Evolutionary conservation across 2,113 vertebrate species (phyloP).

Genomic region (Charina bottae): DNA sequence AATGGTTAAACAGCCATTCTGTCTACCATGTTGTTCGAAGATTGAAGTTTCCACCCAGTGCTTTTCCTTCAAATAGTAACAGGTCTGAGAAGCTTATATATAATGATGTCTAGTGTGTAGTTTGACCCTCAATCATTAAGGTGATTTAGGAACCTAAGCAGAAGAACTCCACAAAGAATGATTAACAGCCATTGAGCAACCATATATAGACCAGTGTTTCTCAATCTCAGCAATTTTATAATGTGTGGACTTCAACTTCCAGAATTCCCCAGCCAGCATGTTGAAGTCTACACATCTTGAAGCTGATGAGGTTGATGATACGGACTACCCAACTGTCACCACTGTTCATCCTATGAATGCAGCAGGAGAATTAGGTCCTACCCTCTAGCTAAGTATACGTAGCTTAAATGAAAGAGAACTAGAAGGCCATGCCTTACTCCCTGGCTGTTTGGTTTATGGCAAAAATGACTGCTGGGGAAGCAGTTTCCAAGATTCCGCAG

Average conservation of each 20-base stretch:
- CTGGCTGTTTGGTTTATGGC: background rate
- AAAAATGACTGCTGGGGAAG: background rate
- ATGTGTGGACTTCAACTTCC: background rate
- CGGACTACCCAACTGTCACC: background rate
- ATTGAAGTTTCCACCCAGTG: background rate
- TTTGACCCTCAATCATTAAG: constrained; percentile 5
- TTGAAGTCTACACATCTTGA: background rate
- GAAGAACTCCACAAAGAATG: background rate
- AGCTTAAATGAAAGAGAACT: background rate
- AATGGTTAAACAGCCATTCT: background rate
- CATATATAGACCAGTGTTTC: background rate
- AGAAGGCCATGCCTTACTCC: background rate
- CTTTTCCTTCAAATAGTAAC: background rate
- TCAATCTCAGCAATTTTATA: background rate
- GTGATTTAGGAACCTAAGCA: background rate
- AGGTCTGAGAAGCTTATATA: background rate
- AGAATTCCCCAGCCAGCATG: background rate
- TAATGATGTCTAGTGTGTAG: background rate
- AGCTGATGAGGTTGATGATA: background rate
- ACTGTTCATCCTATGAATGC: background rate
- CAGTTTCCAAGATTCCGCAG: background rate
- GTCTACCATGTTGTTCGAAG: background rate
- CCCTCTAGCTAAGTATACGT: background rate
- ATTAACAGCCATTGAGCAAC: constrained; percentile 1
- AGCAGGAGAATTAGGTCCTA: background rate